Base-by-base conservation (phyloP, 2,113 vertebrate genomes). In the Zosterops hypoxanthus region DNA sequence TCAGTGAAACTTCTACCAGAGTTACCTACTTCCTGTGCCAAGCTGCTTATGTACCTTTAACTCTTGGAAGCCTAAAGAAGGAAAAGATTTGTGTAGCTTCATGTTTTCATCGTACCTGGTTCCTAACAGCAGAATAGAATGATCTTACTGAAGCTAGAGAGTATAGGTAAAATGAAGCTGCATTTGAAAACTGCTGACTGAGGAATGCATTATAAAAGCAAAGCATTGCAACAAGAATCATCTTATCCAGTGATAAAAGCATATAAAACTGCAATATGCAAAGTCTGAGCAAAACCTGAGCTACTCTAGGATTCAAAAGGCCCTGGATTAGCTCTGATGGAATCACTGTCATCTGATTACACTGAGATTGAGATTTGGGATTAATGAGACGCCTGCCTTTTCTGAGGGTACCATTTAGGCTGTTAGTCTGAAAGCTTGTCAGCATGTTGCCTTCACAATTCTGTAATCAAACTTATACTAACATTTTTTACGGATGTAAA, bases 341-440 rank as follows among this genome's bases (percentile, higher is more conserved):
- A 33, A 50, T 44, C 60, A 23, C 14, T 78, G 24, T 25, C 11
- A 10, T 70, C 56, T 57, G 11, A 23, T 11, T 20, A 69, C 3
- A 7, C n/a, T 56, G 42, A 65, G 24, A 33, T 0, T 41, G 21
- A 44, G n/a, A 72, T 0, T 64, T 86, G 46, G 15, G 20, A 33
- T 44, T 86, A 83, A 68, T 8, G 13, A 44, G 6, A 33, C 14
- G 13, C 10, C 50, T 80, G n/a, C 22, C 11, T 82, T 60, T n/a
- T 92, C 36, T 39, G 14, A 89, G 41, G 15, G 8, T 49, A 24
- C 31, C 8, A 4, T 14, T 68, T 25, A 29, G 31, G 5, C 2
- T 15, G 6, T 14, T 42, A 22, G 11, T 88, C 52, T 80, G 22
- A 81, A 77, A 82, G 52, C 25, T 42, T 42, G 26, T 12, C 21